These are phyloP conservation scores for Distichodus sexfasciatus DNA, from an alignment of 2,797 vertebrate genomes.

Conservation along the genomic window DNA sequence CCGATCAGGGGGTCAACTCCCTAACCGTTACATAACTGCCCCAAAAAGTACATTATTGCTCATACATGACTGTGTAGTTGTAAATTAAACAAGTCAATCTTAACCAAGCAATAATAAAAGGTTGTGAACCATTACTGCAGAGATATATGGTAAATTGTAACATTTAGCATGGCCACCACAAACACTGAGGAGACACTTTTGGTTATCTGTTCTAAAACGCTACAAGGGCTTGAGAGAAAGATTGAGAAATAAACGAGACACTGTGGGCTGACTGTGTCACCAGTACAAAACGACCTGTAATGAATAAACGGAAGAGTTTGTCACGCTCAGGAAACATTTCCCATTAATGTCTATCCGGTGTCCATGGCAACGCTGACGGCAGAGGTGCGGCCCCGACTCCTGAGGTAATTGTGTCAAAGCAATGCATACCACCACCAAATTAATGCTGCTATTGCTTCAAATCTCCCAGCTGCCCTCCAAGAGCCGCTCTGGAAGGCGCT, in stretches of 20 bases:
- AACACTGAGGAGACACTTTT: background rate
- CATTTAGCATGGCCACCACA: background rate
- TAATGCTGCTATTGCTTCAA: conserved; percentile 18
- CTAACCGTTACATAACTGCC: too few species aligned
- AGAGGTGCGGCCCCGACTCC: conserved; percentile 7
- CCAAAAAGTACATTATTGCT: too few species aligned
- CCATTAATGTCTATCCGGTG: conserved; percentile 27
- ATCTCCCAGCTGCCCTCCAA: conserved; percentile 31
- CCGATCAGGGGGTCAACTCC: too few species aligned
- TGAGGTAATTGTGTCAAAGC: conserved; percentile 46
- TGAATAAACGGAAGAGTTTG: conserved; percentile 38
- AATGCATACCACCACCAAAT: conserved; percentile 40
- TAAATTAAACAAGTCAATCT: too few species aligned
- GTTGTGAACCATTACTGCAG: too few species aligned
- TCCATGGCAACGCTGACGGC: conserved; percentile 40
- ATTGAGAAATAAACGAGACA: background rate
- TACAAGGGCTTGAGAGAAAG: background rate
- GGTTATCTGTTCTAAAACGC: background rate
- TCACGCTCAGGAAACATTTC: conserved; percentile 44
- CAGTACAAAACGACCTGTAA: conserved; percentile 9
- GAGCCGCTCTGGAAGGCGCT: background rate
- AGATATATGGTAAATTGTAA: too few species aligned
- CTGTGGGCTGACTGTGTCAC: conserved; percentile 7
- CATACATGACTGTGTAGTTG: too few species aligned
- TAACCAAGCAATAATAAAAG: too few species aligned